These are phyloP conservation scores for Palythoa grandis DNA, from an alignment of 92 coral and sea anemone species.

Conservation along the genomic window DNA sequence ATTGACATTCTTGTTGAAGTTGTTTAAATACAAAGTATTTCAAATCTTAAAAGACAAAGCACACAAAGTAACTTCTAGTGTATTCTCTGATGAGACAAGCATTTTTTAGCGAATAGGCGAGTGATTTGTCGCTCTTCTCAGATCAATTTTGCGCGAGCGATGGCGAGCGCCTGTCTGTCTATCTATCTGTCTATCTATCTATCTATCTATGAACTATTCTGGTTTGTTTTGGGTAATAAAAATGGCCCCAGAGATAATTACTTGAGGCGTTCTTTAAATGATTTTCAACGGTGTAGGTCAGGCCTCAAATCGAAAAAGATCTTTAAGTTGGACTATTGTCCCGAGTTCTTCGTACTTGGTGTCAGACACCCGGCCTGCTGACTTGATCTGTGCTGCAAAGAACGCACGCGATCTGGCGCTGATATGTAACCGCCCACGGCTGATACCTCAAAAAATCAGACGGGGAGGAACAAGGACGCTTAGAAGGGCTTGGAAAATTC, in stretches of 20 bases:
- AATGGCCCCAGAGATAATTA: not conserved
- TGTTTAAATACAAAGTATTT: too few relatives aligned
- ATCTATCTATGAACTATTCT: too few relatives aligned
- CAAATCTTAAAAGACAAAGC: too few relatives aligned
- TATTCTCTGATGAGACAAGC: too few relatives aligned
- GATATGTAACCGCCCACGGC: not conserved
- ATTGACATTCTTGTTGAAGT: too few relatives aligned
- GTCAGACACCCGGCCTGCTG: not conserved
- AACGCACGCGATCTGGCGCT: slow-evolving; percentile 2
- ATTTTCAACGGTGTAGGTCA: not conserved
- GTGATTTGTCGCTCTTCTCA: too few relatives aligned
- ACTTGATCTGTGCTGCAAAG: slow-evolving; percentile 9
- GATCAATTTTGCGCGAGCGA: too few relatives aligned
- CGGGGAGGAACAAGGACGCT: slow-evolving; percentile 17
- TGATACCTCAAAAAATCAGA: not conserved
- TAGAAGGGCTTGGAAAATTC: slow-evolving; percentile 15
- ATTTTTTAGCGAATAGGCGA: too few relatives aligned
- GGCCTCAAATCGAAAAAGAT: not conserved
- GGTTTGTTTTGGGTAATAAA: not conserved
- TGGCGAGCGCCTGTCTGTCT: too few relatives aligned
- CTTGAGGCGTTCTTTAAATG: not conserved
- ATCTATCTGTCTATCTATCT: too few relatives aligned
- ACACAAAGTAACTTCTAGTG: too few relatives aligned
- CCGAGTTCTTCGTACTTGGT: slow-evolving; percentile 5
- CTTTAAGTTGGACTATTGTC: not conserved